These are phyloP conservation scores for Trypoxylon attenuatum DNA, from an alignment of 2,888 invertebrate genomes.

Conservation along the genomic window DNA sequence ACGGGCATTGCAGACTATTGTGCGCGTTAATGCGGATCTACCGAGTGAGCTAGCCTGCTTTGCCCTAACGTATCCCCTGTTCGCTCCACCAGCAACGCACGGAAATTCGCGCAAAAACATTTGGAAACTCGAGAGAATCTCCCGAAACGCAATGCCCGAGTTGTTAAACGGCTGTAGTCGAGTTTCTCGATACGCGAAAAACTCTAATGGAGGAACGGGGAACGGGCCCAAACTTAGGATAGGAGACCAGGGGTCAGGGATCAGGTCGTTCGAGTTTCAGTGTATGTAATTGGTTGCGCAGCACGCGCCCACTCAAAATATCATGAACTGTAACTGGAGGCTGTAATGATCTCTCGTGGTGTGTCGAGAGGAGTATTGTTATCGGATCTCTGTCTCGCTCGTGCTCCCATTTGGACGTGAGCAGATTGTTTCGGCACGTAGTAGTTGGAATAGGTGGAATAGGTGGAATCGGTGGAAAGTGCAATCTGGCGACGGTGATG, in stretches of 20 bases:
- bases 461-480: conserved; percentile 32
- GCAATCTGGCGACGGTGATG: conserved; percentile 46
- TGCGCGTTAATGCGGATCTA: conserved; percentile 29
- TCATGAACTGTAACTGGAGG: conserved; percentile 28
- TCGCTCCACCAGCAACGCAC: too few species aligned
- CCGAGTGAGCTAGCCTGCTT: conserved; percentile 17
- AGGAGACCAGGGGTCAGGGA: too few species aligned
- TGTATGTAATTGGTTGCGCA: background rate
- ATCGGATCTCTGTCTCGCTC: conserved; percentile 39
- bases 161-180: conserved; percentile 20
- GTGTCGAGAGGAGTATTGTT: conserved; percentile 41
- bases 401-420: background rate
- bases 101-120: too few species aligned
- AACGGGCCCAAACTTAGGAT: too few species aligned
- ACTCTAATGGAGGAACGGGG: conserved; percentile 1
- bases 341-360: conserved; percentile 44
- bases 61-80: too few species aligned
- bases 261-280: too few species aligned
- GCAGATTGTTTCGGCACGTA: background rate
- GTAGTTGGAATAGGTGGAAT: background rate
- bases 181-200: conserved; percentile 20
- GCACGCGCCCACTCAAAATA: conserved; percentile 36
- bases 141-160: conserved; percentile 19
- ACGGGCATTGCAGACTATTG: conserved; percentile 43
- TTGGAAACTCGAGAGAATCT: too few species aligned